Conservation (phyloP, 2,797 vertebrate species). For the Danio albolineatus region DNA sequence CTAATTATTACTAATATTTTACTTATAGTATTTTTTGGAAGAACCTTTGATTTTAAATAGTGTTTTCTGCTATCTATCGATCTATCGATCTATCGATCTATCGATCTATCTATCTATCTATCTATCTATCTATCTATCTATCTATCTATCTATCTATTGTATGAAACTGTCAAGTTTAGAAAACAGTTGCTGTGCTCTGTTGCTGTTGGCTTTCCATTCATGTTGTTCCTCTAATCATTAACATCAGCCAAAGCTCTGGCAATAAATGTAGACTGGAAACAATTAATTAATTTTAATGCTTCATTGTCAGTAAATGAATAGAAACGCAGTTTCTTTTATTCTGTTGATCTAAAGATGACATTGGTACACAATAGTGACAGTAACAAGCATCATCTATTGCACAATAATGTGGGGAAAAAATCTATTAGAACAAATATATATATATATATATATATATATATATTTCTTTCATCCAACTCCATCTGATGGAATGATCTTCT, state of each 20-base stretch:
- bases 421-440: not conserved
- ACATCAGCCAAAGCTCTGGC: conserved; percentile 64
- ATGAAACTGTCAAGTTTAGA: too few relatives aligned
- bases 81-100: too few relatives aligned
- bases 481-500: not conserved
- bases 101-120: too few relatives aligned
- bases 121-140: too few relatives aligned
- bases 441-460: too few relatives aligned
- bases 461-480: not conserved
- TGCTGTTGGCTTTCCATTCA: conserved; percentile 57
- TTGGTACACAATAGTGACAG: too few relatives aligned
- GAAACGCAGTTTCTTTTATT: conserved; percentile 65
- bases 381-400: not conserved
- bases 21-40: too few relatives aligned
- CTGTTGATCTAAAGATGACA: not conserved
- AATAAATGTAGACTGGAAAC: conserved; percentile 66
- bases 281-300: conserved; percentile 73
- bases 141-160: too few relatives aligned
- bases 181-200: not conserved
- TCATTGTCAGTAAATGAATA: conserved; percentile 74
- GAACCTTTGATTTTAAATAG: too few relatives aligned
- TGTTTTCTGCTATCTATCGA: too few relatives aligned
- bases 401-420: not conserved
- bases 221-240: conserved; percentile 70
- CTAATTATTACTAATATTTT: too few relatives aligned